Conservation (phyloP, 2,888 invertebrate species). For the Leucoma salicis region DNA sequence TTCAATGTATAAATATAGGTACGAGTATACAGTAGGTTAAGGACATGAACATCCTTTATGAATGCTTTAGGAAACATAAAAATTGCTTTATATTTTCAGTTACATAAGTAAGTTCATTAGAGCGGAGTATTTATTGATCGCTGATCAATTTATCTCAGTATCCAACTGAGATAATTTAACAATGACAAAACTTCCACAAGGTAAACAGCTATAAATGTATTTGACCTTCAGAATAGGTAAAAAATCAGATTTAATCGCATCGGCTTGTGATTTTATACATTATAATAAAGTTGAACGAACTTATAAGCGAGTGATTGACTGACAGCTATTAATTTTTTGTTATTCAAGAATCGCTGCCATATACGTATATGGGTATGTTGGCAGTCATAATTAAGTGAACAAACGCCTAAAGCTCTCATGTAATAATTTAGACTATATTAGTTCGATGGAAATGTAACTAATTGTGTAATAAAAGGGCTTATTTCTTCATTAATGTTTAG, state of each 20-base stretch:
- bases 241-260: conserved; percentile 6
- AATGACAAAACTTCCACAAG: conserved; percentile 1
- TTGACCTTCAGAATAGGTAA: conserved; percentile 5
- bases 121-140: too few relatives aligned
- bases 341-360: neutral
- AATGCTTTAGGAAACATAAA: too few relatives aligned
- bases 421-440: too few relatives aligned
- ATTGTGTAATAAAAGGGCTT: neutral
- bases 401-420: neutral
- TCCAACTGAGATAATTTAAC: neutral
- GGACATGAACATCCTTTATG: too few relatives aligned
- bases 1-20: too few relatives aligned
- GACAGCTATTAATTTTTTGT: conserved; percentile 4
- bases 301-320: conserved; percentile 6
- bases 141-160: too few relatives aligned
- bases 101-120: too few relatives aligned
- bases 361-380: neutral
- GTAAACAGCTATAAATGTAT: conserved; percentile 4
- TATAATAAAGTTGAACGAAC: conserved; percentile 9
- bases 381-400: neutral
- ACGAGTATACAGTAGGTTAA: too few relatives aligned
- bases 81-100: too few relatives aligned
- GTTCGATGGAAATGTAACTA: too few relatives aligned
- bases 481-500: neutral
- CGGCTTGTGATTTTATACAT: conserved; percentile 6